Percentiles rank a stretch among this genome's conserved stretches.
These are phyloP conservation scores for Lapara coniferarum DNA, from an alignment of 2,888 invertebrate species.

Conservation along the genomic window DNA sequence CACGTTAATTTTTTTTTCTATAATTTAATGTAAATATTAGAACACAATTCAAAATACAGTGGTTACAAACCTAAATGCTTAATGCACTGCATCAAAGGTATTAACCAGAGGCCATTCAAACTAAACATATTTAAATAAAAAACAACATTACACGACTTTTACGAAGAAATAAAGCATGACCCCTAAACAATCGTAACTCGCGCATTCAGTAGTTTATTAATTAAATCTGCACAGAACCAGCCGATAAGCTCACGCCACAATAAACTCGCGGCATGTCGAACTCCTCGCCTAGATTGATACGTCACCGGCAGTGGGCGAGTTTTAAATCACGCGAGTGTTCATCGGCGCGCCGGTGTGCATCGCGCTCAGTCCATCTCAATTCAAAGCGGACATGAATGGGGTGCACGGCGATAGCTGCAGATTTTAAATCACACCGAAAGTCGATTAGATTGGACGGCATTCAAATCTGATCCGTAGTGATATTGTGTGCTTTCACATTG, in stretches of 20 bases:
- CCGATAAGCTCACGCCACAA: neutral
- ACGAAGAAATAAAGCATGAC: too few relatives aligned
- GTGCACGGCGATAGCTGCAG: conserved; percentile 16
- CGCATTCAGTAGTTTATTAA: neutral
- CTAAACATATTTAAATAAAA: too few relatives aligned
- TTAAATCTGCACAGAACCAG: neutral
- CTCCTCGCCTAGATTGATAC: conserved; percentile 33
- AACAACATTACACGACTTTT: too few relatives aligned
- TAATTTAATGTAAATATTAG: too few relatives aligned
- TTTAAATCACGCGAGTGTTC: conserved; percentile 40
- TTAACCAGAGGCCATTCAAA: too few relatives aligned
- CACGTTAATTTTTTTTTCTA: too few relatives aligned
- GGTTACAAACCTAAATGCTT: too few relatives aligned
- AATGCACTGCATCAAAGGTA: too few relatives aligned
- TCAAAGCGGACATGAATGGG: conserved; percentile 17
- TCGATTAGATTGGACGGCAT: conserved; percentile 22
- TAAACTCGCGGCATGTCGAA: conserved; percentile 9
- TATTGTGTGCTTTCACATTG: conserved; percentile 16
- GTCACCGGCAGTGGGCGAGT: conserved; percentile 34
- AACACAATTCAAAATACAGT: too few relatives aligned
- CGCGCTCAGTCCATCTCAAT: conserved; percentile 29
- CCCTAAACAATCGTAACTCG: too few relatives aligned
- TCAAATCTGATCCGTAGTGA: conserved; percentile 14
- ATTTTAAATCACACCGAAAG: conserved; percentile 16
- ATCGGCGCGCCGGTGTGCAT: conserved; percentile 33